These are phyloP conservation scores for Amiota minor DNA, from an alignment of 2,888 invertebrate genomes.

Conservation along the genomic window DNA sequence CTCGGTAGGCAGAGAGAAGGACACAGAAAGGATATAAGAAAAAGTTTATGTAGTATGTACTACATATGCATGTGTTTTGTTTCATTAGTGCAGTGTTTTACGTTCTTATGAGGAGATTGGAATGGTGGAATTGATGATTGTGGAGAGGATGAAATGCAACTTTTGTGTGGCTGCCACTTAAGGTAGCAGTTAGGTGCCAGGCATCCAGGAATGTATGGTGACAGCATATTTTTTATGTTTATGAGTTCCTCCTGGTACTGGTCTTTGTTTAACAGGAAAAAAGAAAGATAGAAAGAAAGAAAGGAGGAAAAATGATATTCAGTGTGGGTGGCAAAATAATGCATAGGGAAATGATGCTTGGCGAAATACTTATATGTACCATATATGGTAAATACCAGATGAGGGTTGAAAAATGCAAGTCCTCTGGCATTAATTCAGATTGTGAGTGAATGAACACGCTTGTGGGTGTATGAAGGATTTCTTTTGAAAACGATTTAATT, in stretches of 20 bases:
- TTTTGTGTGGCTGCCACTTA: conserved; percentile 23
- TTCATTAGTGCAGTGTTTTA: conserved; percentile 39
- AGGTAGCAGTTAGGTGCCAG: conserved; percentile 11
- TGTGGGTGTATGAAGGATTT: conserved; percentile 16
- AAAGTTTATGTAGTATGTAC: no score
- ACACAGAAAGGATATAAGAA: no score
- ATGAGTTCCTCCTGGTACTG: conserved; percentile 47
- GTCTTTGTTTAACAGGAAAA: conserved; percentile 9
- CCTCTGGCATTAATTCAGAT: background rate
- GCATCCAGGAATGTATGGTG: conserved; percentile 37
- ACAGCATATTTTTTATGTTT: conserved; percentile 66
- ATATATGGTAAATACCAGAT: background rate
- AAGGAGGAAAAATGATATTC: conserved; percentile 21
- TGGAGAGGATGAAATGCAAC: background rate
- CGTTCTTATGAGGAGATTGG: background rate
- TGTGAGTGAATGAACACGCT: conserved; percentile 23
- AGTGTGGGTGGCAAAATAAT: background rate
- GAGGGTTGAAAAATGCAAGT: background rate
- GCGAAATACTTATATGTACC: background rate
- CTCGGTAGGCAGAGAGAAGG: background rate
- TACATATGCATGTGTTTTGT: conserved; percentile 21
- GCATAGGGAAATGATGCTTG: conserved; percentile 1
- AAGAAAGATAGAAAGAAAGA: conserved; percentile 25
- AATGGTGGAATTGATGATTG: background rate
- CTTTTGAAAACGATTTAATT: conserved; percentile 57